phyloP scores from a whole-genome alignment of 2,888 invertebrate species.

The Dione vanillae region DNA sequence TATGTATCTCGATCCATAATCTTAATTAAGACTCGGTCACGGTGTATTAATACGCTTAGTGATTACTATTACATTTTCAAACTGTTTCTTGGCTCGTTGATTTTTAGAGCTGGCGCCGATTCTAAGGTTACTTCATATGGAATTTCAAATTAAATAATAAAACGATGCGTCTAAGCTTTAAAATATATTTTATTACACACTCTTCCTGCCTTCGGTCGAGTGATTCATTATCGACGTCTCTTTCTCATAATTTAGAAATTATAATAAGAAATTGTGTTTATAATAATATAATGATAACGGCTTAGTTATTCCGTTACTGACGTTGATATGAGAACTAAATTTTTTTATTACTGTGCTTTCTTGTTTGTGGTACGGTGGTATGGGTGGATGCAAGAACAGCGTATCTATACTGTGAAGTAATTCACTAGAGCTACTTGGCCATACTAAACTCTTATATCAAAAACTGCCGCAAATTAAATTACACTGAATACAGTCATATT shows the following conservation, averaged over 20 bases:
- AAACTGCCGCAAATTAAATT: no score
- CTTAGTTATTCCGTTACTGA: no score
- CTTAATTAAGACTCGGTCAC: conserved; percentile 71
- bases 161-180: conserved; percentile 29
- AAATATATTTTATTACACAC: conserved; percentile 31
- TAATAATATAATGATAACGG: not conserved
- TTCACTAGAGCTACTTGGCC: no score
- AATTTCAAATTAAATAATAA: conserved; percentile 37
- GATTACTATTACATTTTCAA: conserved; percentile 57
- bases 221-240: not conserved
- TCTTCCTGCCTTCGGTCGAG: conserved; percentile 29
- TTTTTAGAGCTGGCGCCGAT: conserved; percentile 59
- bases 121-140: conserved; percentile 39
- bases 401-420: no score
- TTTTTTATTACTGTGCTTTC: no score
- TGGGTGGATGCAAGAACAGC: no score
- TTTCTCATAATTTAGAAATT: conserved; percentile 14
- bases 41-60: conserved; percentile 72
- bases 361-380: no score
- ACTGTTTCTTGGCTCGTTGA: conserved; percentile 70
- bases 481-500: no score
- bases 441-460: no score
- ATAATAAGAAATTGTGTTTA: not conserved
- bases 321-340: no score
- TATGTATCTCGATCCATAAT: conserved; percentile 61